Evolutionary conservation across 2,888 invertebrate genomes (phyloP).

Genomic region (Rhabditoides inermis): DNA sequence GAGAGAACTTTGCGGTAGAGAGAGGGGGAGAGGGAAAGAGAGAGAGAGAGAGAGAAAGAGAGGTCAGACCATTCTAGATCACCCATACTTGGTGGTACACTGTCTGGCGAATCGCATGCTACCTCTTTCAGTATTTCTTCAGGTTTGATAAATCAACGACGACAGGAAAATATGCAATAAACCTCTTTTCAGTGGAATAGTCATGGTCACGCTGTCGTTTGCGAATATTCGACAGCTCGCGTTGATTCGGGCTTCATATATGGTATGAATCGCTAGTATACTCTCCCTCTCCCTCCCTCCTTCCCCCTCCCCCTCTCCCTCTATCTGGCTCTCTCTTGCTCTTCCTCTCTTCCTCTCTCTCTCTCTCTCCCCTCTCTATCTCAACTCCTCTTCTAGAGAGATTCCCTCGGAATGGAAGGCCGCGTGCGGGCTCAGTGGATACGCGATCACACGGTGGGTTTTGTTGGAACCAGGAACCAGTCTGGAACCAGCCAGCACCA

Average conservation of each 20-base stretch:
- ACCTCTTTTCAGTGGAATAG: slow-evolving; percentile 17
- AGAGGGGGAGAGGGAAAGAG: background rate
- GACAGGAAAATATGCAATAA: too few relatives aligned
- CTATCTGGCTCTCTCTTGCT: too few relatives aligned
- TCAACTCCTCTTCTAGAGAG: slow-evolving; percentile 9
- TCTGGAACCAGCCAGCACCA: too few relatives aligned
- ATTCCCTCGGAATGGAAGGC: slow-evolving; percentile 19
- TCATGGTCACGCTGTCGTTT: slow-evolving; percentile 8
- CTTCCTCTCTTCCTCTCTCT: too few relatives aligned
- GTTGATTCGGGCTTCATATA: too few relatives aligned
- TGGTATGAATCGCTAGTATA: too few relatives aligned
- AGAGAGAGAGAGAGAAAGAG: background rate
- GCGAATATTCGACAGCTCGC: background rate
- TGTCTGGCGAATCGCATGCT: slow-evolving; percentile 7
- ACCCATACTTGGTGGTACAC: slow-evolving; percentile 12
- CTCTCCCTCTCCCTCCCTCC: too few relatives aligned
- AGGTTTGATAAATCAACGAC: too few relatives aligned
- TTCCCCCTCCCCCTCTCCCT: too few relatives aligned
- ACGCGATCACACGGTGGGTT: slow-evolving; percentile 16
- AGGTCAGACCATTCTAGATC: slow-evolving; percentile 7
- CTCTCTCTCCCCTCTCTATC: too few relatives aligned
- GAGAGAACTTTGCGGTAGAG: slow-evolving; percentile 6
- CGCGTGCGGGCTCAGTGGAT: slow-evolving; percentile 14
- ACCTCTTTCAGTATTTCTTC: slow-evolving; percentile 26
- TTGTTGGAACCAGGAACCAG: too few relatives aligned